Conservation (phyloP, 2,113 vertebrate genomes). For the Erythrolamprus reginae region DNA sequence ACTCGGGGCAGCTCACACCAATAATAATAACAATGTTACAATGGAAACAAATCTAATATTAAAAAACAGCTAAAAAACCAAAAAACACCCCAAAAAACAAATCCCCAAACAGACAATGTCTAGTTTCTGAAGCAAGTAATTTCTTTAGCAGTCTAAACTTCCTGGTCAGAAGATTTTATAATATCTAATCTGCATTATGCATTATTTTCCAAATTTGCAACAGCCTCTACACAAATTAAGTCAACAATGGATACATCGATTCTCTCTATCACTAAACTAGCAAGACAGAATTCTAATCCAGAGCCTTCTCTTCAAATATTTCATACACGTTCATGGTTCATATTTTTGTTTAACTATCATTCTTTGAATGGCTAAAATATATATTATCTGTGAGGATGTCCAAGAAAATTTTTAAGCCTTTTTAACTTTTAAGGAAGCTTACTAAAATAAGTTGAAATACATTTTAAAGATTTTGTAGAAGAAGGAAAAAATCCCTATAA, state of each 20-base stretch:
- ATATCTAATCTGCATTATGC: not conserved
- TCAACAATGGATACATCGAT: not conserved
- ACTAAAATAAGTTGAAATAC: not conserved
- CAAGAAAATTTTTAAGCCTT: not conserved
- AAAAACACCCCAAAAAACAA: too few species aligned
- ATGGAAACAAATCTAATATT: too few species aligned
- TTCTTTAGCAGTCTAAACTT: not conserved
- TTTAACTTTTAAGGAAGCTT: not conserved
- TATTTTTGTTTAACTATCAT: not conserved
- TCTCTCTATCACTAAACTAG: not conserved
- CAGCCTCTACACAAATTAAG: not conserved
- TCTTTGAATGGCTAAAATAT: not conserved
- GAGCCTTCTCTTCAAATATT: not conserved
- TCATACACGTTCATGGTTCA: not conserved
- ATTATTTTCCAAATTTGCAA: not conserved
- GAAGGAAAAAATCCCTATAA: not conserved
- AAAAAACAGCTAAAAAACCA: too few species aligned
- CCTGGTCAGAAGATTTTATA: too few species aligned
- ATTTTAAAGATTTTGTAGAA: not conserved
- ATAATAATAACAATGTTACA: too few species aligned
- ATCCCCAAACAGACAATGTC: not conserved
- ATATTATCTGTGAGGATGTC: not conserved
- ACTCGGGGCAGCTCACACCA: too few species aligned
- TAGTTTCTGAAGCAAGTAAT: not conserved
- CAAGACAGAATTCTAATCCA: not conserved